Base-by-base conservation (phyloP, 1,140 invertebrate genomes). In the Probaryconus sp. region DNA sequence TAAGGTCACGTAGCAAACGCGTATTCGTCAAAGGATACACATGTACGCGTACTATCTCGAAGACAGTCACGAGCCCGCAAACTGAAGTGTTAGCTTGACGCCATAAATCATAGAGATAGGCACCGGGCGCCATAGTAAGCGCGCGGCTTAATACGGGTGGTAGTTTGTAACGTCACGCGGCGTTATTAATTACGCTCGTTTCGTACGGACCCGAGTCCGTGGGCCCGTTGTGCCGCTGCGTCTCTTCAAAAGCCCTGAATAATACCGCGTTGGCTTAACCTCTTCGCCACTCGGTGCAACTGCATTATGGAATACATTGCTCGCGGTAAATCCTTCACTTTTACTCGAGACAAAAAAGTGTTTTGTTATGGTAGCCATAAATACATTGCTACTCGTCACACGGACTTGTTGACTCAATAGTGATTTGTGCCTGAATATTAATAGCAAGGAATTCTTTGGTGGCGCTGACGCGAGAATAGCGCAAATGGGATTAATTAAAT, bases 81-180 rank as follows among this genome's bases (percentile, higher is more conserved):
- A 68, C 67, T 60, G 31, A 73, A 71, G 69, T 61, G 72, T 61
- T 75, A 72, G 77, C 70, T 73, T 70, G 42, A 43, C 47, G 70
- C 53, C 50, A 64, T 81, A 79, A 81, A 81, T 79, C 78, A 79
- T 73, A 74, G 68, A 79, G 77, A 81, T 81, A 79, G n/a, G 77
- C 68, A 70, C 70, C 48, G 61, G 55, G 74, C 63, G 55, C 61
- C 61, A 35, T 17, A 28, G 38, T 38, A 61, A 40, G 45, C 58
- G 51, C 40, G 55, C 33, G 63, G 60, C 38, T 77, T 76, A 76
- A 72, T 61, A 67, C 56, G 69, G 63, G 56, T 42, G 69, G 71
- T 77, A 74, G 56, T 70, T 70, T 61, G 76, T 75, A 77, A 77
- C 50, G 61, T 71, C 50, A 69, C 70, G 68, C 56, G 42, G 72